These are phyloP conservation scores for Podiceps cristatus DNA, from an alignment of 2,113 vertebrate species.

Conservation along the genomic window DNA sequence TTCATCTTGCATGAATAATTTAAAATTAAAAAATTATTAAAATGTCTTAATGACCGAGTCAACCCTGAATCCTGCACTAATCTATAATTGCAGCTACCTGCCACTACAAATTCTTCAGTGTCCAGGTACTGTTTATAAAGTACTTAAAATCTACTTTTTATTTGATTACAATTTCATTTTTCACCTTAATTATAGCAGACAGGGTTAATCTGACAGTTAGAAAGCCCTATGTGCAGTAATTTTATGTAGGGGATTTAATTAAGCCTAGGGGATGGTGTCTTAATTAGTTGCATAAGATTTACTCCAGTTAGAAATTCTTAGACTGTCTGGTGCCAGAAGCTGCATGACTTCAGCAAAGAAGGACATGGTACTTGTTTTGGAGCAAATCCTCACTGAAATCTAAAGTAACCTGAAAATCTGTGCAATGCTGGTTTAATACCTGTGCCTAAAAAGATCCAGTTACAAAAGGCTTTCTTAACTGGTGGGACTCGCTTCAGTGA, in stretches of 20 bases:
- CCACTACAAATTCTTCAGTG: background rate
- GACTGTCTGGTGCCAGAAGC: background rate
- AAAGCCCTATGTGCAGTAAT: background rate
- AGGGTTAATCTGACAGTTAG: slow-evolving; percentile 45
- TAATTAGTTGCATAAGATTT: background rate
- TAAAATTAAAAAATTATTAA: background rate
- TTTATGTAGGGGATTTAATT: slow-evolving; percentile 35
- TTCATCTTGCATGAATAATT: background rate
- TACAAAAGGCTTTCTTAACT: background rate
- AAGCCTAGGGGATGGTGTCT: background rate
- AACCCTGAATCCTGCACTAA: background rate
- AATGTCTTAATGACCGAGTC: background rate
- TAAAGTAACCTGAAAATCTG: background rate
- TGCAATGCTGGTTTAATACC: background rate
- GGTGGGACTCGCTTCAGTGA: background rate
- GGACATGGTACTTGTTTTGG: background rate
- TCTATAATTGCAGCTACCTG: background rate
- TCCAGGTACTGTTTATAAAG: background rate
- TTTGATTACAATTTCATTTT: slow-evolving; percentile 43
- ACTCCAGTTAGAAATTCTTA: background rate
- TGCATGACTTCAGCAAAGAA: background rate
- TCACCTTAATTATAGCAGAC: background rate
- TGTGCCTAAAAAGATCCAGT: background rate
- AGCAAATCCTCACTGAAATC: background rate
- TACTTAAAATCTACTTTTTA: background rate